These are phyloP conservation scores for Bothrops jararaca DNA, from an alignment of 2,113 vertebrate species.

Conservation along the genomic window DNA sequence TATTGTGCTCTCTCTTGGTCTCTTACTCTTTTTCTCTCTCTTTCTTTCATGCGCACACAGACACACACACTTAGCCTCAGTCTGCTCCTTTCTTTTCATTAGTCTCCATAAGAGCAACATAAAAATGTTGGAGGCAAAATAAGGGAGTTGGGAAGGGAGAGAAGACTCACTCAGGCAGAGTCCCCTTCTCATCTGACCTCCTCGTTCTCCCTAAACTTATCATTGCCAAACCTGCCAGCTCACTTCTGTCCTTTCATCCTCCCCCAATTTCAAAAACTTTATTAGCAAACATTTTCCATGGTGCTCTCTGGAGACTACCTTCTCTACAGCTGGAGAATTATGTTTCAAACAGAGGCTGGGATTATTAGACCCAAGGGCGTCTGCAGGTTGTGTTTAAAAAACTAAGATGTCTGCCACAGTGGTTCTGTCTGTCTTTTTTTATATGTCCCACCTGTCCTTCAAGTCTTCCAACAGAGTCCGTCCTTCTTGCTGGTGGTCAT, in stretches of 20 bases:
- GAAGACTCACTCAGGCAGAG: not conserved
- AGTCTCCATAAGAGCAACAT: not conserved
- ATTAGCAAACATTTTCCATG: constrained; percentile 35
- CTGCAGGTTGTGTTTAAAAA: not conserved
- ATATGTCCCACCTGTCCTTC: not conserved
- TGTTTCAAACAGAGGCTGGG: not conserved
- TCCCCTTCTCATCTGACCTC: not conserved
- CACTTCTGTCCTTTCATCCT: constrained; percentile 60
- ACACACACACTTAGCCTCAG: too few species aligned
- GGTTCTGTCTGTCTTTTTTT: not conserved
- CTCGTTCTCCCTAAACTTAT: constrained; percentile 50
- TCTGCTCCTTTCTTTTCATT: not conserved
- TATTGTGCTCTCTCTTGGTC: too few species aligned
- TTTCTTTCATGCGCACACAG: not conserved
- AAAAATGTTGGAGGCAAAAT: not conserved
- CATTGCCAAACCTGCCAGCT: constrained; percentile 30
- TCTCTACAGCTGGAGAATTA: not conserved
- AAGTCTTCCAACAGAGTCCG: not conserved
- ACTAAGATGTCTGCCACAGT: not conserved
- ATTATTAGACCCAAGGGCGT: not conserved
- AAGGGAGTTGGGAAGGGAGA: not conserved
- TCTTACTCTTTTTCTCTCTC: not conserved
- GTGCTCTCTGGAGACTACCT: not conserved
- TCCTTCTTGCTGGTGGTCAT: not conserved
- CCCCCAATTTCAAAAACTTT: constrained; percentile 45